Evolutionary conservation across 64 coral and sea anemone species (phyloP).

Genomic region (Trachythela sp.): DNA sequence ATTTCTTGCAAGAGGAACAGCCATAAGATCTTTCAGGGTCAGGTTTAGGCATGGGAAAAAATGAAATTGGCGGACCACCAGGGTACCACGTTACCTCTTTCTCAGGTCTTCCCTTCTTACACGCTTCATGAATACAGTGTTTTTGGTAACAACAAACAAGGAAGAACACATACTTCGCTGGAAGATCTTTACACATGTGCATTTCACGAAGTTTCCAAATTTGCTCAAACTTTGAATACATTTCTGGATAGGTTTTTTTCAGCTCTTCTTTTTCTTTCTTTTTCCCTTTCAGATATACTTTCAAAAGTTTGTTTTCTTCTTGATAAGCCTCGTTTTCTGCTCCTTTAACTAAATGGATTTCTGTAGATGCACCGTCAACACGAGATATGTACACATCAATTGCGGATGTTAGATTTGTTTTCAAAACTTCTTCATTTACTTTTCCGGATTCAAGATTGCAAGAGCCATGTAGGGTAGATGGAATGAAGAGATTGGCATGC

Average conservation of each 20-base stretch:
- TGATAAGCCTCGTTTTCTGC: background rate
- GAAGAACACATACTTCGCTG: conserved; percentile 46
- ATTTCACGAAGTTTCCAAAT: conserved; percentile 32
- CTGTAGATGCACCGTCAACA: conserved; percentile 39
- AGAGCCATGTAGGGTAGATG: conserved; percentile 53
- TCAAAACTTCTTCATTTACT: conserved; percentile 24
- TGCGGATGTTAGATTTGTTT: conserved; percentile 17
- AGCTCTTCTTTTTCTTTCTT: conserved; percentile 23
- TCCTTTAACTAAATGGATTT: conserved; percentile 43
- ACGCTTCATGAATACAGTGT: conserved; percentile 44
- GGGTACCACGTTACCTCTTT: conserved; percentile 40
- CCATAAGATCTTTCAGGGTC: conserved; percentile 43
- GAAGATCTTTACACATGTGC: conserved; percentile 29
- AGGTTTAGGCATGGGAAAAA: conserved; percentile 21
- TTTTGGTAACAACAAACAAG: conserved; percentile 37
- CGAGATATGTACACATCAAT: conserved; percentile 50
- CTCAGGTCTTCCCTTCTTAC: conserved; percentile 12
- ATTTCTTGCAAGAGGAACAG: conserved; percentile 18
- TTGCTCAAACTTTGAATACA: conserved; percentile 25
- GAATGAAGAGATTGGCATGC: conserved; percentile 50
- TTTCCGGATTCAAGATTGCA: background rate
- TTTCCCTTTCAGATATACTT: conserved; percentile 44
- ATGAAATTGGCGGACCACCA: conserved; percentile 28
- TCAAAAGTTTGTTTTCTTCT: conserved; percentile 34
- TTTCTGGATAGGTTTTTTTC: background rate